Evolutionary conservation across 2,888 invertebrate species (phyloP).

Genomic region (Sminthurides aquaticus): DNA sequence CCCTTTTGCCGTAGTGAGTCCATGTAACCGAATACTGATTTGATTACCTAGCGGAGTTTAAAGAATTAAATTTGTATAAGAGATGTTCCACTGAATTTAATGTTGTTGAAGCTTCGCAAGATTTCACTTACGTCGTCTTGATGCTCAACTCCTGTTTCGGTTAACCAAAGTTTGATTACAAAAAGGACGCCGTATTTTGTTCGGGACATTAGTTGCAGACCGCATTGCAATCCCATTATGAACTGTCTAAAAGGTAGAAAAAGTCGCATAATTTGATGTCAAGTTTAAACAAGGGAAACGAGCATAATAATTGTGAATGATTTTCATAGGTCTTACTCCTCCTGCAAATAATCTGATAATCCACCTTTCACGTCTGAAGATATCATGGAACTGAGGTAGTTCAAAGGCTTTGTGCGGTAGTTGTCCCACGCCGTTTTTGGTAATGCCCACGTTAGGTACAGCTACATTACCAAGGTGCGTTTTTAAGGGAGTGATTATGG

Average conservation of each 20-base stretch:
- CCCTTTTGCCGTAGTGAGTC: slow-evolving; percentile 2
- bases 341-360: slow-evolving; percentile 8
- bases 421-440: slow-evolving; percentile 9
- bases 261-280: not conserved
- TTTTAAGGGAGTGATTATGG: no score
- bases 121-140: slow-evolving; percentile 10
- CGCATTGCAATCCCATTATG: slow-evolving; percentile 13
- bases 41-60: slow-evolving; percentile 7
- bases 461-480: no score
- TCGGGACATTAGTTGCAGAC: slow-evolving; percentile 7
- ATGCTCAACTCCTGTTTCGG: slow-evolving; percentile 1
- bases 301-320: not conserved
- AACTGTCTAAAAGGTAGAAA: slow-evolving; percentile 5
- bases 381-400: slow-evolving; percentile 11
- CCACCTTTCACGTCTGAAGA: slow-evolving; percentile 18
- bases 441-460: slow-evolving; percentile 14
- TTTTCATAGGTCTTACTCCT: not conserved
- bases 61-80: not conserved
- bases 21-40: slow-evolving; percentile 15
- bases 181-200: slow-evolving; percentile 16
- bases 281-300: not conserved
- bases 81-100: not conserved
- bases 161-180: slow-evolving; percentile 13
- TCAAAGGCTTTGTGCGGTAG: slow-evolving; percentile 16
- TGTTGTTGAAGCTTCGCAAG: not conserved